Base-by-base conservation (phyloP, 1,140 invertebrate species). In the Scaptomyza graminum region DNA sequence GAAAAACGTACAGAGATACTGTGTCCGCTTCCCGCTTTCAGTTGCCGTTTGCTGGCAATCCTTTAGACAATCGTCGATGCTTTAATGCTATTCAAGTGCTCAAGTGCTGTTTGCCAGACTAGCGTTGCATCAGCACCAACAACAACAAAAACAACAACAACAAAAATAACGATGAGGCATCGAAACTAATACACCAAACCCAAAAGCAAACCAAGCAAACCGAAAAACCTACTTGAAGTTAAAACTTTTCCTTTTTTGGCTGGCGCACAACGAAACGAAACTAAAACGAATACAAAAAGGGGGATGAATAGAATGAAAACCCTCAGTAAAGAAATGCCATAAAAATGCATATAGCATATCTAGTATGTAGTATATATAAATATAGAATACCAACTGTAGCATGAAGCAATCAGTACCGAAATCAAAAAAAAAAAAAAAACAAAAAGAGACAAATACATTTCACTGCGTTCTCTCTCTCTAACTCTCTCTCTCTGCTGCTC, bases 71-170 rank as follows among this genome's bases (percentile, higher is more conserved):
- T 74, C 63, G 79, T 66, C 68, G 65, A 82, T 82, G 70, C 79
- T 82, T 82, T 82, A 82, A 82, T 82, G 79, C 79, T 77, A 77
- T 79, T 82, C 79, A 82, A 82, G 79, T 77, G 79, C 74, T 77
- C 74, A 82, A 82, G n/a, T n/a, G n/a, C 79, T 74, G 52, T 76
- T 81, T 81, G 78, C 72, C 55, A 56, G 77, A 71, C 76, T 41
- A 79, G 62, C 62, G 76, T 59, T 76, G 66, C 79, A 72, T 37
- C 78, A 64, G 31, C 22, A 55, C 25, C 62, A 63, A 37, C 39
- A 76, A 43, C 47, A 52, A 44, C 59, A 59, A 5, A 25, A 25
- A 7, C 28, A 59, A 37, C 22, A 56, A 56, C 41, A 15, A 47
- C 22, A 63, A 54, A 37, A 51, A 22, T 12, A 18, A 39, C 25